Percentiles rank a stretch among this genome's conserved stretches.
These are phyloP conservation scores for Actinopyga echinites DNA, from an alignment of 53 echinoderm and acorn worm genomes.

Conservation along the genomic window DNA sequence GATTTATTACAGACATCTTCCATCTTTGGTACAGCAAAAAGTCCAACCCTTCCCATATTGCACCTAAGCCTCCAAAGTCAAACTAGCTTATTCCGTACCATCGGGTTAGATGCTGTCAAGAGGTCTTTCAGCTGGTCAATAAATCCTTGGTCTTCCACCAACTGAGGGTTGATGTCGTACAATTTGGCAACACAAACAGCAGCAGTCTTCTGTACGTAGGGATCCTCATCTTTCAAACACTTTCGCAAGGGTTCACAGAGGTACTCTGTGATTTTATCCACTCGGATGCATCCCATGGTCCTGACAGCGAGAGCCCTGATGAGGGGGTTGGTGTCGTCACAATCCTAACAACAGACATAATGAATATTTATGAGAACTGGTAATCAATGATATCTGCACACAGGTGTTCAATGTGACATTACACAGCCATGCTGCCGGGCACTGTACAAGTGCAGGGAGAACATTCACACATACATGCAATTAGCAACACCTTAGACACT, in stretches of 20 bases:
- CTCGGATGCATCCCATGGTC: constrained; percentile 99
- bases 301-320: constrained; percentile 94
- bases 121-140: constrained; percentile 88
- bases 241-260: constrained; percentile 95
- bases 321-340: constrained; percentile 91
- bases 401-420: too few relatives aligned
- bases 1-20: too few relatives aligned
- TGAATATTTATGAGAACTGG: too few relatives aligned
- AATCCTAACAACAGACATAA: constrained; percentile 57
- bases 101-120: constrained; percentile 90
- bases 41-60: too few relatives aligned
- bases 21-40: too few relatives aligned
- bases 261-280: constrained; percentile 98
- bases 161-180: constrained; percentile 92
- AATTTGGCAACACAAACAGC: constrained; percentile 98
- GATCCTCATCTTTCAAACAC: constrained; percentile 96
- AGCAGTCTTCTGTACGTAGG: constrained; percentile 97
- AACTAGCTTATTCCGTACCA: constrained; percentile 66
- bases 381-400: too few relatives aligned
- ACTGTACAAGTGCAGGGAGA: too few relatives aligned
- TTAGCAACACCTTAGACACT: too few relatives aligned
- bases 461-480: too few relatives aligned
- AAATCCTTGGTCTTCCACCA: constrained; percentile 97
- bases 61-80: too few relatives aligned
- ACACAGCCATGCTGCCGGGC: too few relatives aligned